Base-by-base conservation (phyloP, 1,140 invertebrate species). In the Pararge aegeria region DNA sequence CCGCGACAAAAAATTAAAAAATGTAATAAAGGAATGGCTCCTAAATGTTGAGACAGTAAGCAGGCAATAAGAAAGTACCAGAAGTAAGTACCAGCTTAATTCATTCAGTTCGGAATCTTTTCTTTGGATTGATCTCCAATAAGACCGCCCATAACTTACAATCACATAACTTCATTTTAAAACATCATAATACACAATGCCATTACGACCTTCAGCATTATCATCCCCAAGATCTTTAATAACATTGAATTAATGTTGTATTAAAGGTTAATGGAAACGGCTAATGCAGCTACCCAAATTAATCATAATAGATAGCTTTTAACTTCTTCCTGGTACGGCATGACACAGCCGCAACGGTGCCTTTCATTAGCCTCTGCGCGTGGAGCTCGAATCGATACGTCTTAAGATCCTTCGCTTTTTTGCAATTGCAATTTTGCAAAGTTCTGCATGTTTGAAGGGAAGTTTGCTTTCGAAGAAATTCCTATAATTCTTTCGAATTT, bases 321-420 rank as follows among this genome's bases (percentile, higher is more conserved):
- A 37, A 13, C 34, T 13, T 42, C 38, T 15, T 54, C 58, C 51
- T 54, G 58, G 58, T 37, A 61, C 58, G 40, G 20, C 40, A 38
- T 61, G 58, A 61, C 29, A 61, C 58, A 20, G 30, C 24, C 18
- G 20, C 9, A 2, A 53, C 51, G 34, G 15, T 49, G 58, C 30
- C 15, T 46, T 55, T 54, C 44, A 61, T 61, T 50, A 59, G 15
- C 38, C 5, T 42, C 38, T 10, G 38, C 16, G 5, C 15, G 10
- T n/a, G 15, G 38, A 42, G 13, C 9, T 42, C 13, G 15, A 42
- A 16, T 42, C 38, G 38, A 42, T 42, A 42, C 12, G 5, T 6
- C 13, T 1, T 42, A 16, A 9, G 9, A 5, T 46, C 7, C 18
- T 49, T 10, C 21, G 29, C n/a, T 46, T 46, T 44, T 5, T 46